phyloP scores from a whole-genome alignment of 2,113 vertebrate species.

The Cnemophilus loriae region DNA sequence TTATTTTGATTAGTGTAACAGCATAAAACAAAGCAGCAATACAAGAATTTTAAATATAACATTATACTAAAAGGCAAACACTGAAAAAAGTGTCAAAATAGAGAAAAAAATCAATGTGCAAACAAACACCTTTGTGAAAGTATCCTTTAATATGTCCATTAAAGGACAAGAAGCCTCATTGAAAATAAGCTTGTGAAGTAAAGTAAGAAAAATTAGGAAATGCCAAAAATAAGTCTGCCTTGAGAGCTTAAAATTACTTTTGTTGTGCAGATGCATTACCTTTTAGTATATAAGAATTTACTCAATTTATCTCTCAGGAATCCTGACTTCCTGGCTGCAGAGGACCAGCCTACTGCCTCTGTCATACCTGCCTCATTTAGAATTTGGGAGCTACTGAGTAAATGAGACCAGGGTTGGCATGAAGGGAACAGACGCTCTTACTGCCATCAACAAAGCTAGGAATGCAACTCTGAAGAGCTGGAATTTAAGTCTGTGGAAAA shows the following conservation, averaged over 20 bases:
- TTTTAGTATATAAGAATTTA: neutral
- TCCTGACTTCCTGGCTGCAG: neutral
- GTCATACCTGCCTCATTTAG: neutral
- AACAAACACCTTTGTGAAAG: neutral
- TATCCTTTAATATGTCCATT: neutral
- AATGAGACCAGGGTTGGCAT: neutral
- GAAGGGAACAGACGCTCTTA: neutral
- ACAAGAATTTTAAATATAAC: neutral
- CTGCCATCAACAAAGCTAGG: neutral
- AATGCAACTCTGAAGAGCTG: neutral
- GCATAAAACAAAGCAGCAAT: neutral
- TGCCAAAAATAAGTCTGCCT: neutral
- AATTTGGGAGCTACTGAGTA: neutral
- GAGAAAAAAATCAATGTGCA: neutral
- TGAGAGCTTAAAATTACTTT: neutral
- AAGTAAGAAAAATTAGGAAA: slow-evolving; percentile 10
- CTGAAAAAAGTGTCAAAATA: neutral
- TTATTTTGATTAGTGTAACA: neutral
- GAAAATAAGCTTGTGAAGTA: neutral
- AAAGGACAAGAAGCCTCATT: neutral
- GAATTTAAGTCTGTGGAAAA: neutral
- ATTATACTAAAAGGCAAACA: slow-evolving; percentile 5
- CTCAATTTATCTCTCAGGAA: neutral
- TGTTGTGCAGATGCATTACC: neutral
- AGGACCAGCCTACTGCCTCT: neutral